These are phyloP conservation scores for Phoenicopterus ruber DNA, from an alignment of 2,113 vertebrate genomes.

Conservation along the genomic window DNA sequence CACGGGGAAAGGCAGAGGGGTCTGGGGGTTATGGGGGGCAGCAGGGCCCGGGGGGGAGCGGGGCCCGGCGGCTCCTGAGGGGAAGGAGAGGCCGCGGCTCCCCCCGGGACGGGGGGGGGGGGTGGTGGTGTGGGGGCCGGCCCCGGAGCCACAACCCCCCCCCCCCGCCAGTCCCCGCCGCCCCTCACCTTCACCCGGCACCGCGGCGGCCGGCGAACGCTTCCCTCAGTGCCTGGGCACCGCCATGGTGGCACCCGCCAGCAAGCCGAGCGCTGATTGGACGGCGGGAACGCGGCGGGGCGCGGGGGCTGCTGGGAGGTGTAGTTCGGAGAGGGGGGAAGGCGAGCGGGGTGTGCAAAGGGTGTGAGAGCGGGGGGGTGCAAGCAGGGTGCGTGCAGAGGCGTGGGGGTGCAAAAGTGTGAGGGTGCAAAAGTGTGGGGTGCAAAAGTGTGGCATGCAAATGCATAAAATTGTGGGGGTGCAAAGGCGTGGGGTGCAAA, in stretches of 20 bases:
- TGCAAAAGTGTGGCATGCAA: too few relatives aligned
- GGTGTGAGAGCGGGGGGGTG: not conserved
- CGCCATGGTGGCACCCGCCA: constrained; percentile 58
- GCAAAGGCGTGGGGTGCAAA: not conserved
- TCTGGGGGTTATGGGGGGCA: too few relatives aligned
- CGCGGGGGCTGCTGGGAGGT: constrained; percentile 29
- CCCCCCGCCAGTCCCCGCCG: too few relatives aligned
- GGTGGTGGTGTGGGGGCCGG: too few relatives aligned
- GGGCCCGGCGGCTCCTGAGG: not conserved
- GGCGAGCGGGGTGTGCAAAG: accelerated
- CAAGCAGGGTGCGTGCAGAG: not conserved
- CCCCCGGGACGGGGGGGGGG: too few relatives aligned
- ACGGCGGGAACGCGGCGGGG: too few relatives aligned
- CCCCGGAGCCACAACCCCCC: too few relatives aligned
- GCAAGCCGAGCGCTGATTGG: constrained; percentile 49
- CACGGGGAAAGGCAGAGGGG: not conserved
- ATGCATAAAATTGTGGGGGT: too few relatives aligned
- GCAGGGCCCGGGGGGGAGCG: not conserved
- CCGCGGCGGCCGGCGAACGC: not conserved
- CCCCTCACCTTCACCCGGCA: not conserved
- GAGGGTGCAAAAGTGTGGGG: not conserved
- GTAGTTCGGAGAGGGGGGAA: constrained; percentile 21
- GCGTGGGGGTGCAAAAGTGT: not conserved
- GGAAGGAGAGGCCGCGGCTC: not conserved
- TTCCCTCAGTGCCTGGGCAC: not conserved